A percentile compares a stretch with the other conserved stretches of the same genome.
phyloP scores from a whole-genome alignment of 2,113 vertebrate species.

The Cebidichthys violaceus region DNA sequence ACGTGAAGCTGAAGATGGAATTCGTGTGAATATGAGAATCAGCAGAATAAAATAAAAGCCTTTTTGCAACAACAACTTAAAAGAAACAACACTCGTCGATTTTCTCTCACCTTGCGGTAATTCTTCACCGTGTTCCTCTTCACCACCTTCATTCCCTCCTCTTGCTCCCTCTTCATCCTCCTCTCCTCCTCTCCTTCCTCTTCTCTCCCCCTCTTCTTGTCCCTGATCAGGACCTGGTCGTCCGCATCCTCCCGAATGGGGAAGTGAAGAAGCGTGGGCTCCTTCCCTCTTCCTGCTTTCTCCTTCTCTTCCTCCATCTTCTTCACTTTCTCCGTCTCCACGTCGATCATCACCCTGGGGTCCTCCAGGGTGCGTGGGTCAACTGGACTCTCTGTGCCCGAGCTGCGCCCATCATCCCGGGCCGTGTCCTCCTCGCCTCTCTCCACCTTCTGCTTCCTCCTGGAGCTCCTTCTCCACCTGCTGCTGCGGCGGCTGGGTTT shows the following conservation, averaged over 20 bases:
- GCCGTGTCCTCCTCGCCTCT: conserved; percentile 23
- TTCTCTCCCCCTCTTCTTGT: conserved; percentile 64
- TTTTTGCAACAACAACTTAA: background rate
- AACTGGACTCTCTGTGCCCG: background rate
- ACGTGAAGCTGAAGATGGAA: conserved; percentile 11
- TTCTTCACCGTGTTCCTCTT: conserved; percentile 78
- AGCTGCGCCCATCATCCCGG: conserved; percentile 29
- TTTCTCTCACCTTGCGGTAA: conserved; percentile 81
- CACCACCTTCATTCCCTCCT: conserved; percentile 74
- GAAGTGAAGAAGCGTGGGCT: conserved; percentile 50
- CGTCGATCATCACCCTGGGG: conserved; percentile 14
- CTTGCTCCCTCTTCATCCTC: conserved; percentile 63
- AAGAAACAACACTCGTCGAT: background rate
- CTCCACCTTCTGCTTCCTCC: conserved; percentile 70
- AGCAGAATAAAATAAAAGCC: background rate
- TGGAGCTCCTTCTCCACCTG: conserved; percentile 81
- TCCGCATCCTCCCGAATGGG: conserved; percentile 52
- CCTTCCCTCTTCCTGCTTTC: conserved; percentile 15
- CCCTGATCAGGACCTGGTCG: conserved; percentile 67
- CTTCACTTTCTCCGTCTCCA: conserved; percentile 44
- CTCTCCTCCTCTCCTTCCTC: conserved; percentile 60
- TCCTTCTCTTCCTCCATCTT: conserved; percentile 34
- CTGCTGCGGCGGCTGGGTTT: conserved; percentile 75
- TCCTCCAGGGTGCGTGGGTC: conserved; percentile 5
- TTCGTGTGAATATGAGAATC: conserved; percentile 25